Base-by-base conservation (phyloP, 2,797 vertebrate genomes). In the Acanthurus leucopareius region DNA sequence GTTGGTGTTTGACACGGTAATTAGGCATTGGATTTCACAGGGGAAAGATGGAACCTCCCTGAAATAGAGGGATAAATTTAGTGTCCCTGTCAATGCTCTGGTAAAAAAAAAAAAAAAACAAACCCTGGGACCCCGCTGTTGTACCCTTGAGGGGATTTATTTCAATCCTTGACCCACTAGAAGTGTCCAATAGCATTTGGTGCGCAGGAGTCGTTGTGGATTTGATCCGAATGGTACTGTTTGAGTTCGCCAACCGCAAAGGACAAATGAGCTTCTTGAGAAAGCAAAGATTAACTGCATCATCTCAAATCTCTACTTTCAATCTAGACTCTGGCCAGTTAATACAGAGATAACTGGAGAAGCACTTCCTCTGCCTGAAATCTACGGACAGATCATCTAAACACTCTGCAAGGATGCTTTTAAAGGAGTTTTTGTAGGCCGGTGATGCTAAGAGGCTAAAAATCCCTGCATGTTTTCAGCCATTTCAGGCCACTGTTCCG, bases 11-110 rank as follows among this genome's bases (percentile, higher is more conserved):
- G 91, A 93, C 90, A 86, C 62, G 59, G 87, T 91, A 85, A 93
- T 93, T 84, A 90, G 90, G 93, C 82, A 73, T 92, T 75, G 69
- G 83, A 89, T 94, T 94, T 93, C 91, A 91, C 75, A 74, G 83
- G 75, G 68, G 74, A 79, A 49, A 63, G 56, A 85, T 65, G 62
- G 78, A 82, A 65, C 72, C 70, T 83, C 82, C 84, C 86, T 90
- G 86, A 91, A 93, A 93, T 90, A 93, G 90, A 80, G 42, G 58
- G 85, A 86, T 92, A 92, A 86, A 90, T 94, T 94, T 94, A 93
- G 89, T 66, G 49, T 66, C 72, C 82, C 81, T 69, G 86, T 90
- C 87, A 80, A 75, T 85, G 81, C 80, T 69, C 68, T 75, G 90
- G 90, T 93, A 89, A 93, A 90, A 35, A 7, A 35, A 35, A 32